Evolutionary conservation across 2,113 vertebrate species (phyloP).

Genomic region (Tapirus terrestris): DNA sequence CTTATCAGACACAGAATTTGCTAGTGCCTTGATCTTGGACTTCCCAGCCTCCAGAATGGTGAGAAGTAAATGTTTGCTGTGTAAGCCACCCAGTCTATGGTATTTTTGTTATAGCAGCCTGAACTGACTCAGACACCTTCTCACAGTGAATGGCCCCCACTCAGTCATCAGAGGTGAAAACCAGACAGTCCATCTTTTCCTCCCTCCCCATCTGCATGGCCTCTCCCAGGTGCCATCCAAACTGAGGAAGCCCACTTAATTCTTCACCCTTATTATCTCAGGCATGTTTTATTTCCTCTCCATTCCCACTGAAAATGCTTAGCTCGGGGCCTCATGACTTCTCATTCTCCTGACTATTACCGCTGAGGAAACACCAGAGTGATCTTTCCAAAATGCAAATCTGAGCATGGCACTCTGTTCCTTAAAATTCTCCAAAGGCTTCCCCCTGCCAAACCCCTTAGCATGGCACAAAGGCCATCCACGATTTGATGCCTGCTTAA

Average conservation of each 20-base stretch:
- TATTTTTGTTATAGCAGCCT: background rate
- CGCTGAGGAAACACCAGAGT: background rate
- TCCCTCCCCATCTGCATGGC: no score
- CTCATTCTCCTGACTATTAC: background rate
- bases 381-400: constrained; percentile 48
- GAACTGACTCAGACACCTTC: background rate
- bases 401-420: background rate
- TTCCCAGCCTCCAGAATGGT: background rate
- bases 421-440: background rate
- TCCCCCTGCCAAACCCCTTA: background rate
- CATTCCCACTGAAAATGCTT: background rate
- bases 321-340: background rate
- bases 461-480: background rate
- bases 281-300: background rate
- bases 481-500: background rate
- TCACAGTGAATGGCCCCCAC: background rate
- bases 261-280: background rate
- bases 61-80: background rate
- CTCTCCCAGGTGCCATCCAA: background rate
- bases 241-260: background rate
- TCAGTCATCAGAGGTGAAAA: background rate
- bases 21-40: background rate
- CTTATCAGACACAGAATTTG: background rate
- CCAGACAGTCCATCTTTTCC: background rate
- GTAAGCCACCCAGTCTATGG: background rate